A percentile compares a stretch with the other conserved stretches of the same genome.
phyloP scores from a whole-genome alignment of 2,797 vertebrate genomes.

The Trematomus bernacchii region DNA sequence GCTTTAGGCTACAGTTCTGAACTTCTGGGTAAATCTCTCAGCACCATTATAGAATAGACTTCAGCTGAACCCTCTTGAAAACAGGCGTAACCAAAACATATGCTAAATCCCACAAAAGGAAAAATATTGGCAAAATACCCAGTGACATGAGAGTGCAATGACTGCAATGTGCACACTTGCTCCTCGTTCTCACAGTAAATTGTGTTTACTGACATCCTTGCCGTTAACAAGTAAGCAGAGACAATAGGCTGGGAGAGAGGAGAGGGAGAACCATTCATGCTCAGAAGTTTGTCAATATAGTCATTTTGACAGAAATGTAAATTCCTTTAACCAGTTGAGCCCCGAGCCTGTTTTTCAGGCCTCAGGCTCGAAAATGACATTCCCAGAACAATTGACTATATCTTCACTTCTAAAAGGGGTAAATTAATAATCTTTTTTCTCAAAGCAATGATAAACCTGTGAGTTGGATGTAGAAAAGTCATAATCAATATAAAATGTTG shows the following conservation, averaged over 20 bases:
- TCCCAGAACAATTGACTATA: too few species aligned
- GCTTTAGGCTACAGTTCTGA: background rate
- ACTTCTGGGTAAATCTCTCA: slow-evolving; percentile 13
- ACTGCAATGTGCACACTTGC: background rate
- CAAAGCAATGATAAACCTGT: too few species aligned
- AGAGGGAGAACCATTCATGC: background rate
- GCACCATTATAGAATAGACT: slow-evolving; percentile 29
- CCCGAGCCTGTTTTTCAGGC: too few species aligned
- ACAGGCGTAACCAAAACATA: slow-evolving; percentile 37
- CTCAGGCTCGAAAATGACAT: too few species aligned
- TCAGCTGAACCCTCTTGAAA: slow-evolving; percentile 31
- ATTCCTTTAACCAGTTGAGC: background rate
- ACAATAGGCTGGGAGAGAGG: slow-evolving; percentile 2
- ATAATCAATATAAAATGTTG: too few species aligned
- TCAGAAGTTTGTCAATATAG: background rate
- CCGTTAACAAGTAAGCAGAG: slow-evolving; percentile 9
- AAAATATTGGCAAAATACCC: slow-evolving; percentile 13
- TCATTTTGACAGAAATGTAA: background rate
- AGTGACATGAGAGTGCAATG: background rate
- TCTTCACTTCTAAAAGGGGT: too few species aligned
- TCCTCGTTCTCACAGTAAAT: background rate
- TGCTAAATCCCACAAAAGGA: slow-evolving; percentile 14
- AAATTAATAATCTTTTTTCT: too few species aligned
- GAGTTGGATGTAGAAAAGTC: too few species aligned
- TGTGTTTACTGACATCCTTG: slow-evolving; percentile 14